Evolutionary conservation across 2,888 invertebrate genomes (phyloP).

Genomic region (Drosophila testacea): DNA sequence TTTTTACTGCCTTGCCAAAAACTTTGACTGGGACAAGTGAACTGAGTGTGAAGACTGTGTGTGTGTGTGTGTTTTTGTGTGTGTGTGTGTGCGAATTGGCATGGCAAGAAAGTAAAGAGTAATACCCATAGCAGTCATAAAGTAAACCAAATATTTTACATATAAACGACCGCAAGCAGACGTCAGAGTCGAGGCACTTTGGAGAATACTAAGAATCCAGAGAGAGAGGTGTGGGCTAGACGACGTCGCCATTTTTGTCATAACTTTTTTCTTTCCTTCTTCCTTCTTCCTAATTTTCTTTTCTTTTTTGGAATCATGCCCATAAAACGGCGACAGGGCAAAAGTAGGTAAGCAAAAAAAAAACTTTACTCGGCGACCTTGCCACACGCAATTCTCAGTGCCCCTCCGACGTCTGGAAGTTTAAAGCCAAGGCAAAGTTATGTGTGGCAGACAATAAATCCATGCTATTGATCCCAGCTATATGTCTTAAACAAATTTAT

Average conservation of each 20-base stretch:
- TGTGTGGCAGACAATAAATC: constrained; percentile 76
- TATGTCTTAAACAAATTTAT: constrained; percentile 79
- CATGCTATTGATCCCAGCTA: constrained; percentile 77
- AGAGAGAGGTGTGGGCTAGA: constrained; percentile 56
- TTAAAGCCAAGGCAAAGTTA: constrained; percentile 74
- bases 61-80: background rate
- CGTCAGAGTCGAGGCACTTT: constrained; percentile 56
- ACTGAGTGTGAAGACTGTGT: background rate
- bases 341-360: constrained; percentile 60
- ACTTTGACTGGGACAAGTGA: background rate
- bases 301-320: constrained; percentile 51
- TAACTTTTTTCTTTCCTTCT: constrained; percentile 51
- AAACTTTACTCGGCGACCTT: constrained; percentile 66
- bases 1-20: constrained; percentile 59
- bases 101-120: constrained; percentile 78
- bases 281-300: background rate
- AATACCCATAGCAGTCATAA: constrained; percentile 79
- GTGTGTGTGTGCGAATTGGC: constrained; percentile 59
- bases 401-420: constrained; percentile 43
- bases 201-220: constrained; percentile 11
- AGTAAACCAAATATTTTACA: constrained; percentile 79
- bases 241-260: constrained; percentile 74
- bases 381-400: constrained; percentile 42
- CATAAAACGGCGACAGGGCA: constrained; percentile 68
- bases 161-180: constrained; percentile 76